Evolutionary conservation across 2,888 invertebrate genomes (phyloP), one percentile per base, ranked within the genome.

Genomic region (Meganola albula): DNA sequence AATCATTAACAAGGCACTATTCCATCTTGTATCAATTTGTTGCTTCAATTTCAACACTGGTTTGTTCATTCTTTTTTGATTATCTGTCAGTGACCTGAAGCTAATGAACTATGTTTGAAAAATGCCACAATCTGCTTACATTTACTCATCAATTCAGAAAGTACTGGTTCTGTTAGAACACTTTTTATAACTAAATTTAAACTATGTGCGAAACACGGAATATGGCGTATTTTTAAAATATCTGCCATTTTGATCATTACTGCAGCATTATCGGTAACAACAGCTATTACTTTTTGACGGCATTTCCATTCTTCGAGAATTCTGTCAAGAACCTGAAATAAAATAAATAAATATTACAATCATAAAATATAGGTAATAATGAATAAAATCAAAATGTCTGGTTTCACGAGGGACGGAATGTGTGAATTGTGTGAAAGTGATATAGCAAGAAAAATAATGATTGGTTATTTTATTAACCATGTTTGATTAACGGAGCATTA

Each of bases 1-100:
- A 2, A 40, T 5, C 36, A 40, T 40, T 8, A 34, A 8, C 10
- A 36, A 34, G 3, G 9, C 9, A 10, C 27, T 31, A 18, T 36
- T 40, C 40, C 36, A 40, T 11, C 40, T 30, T 3, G 36, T 37
- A 11, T 40, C 33, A 4, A 33, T 25, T 18, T 34, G 16, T 11
- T 40, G 31, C 3, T 31, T 22, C n/a, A 31, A 22, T 34, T 40
- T 36, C 8, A 36, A 20, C 12, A 26, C 28, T 8, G 20, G 20
- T 27, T 28, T 31, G 16, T 32, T 32, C 10, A 28, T 10, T 22
- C 21, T 37, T 22, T 11, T 5, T 31, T 27, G 11, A 27, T 21
- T 1, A 24, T 4, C 13, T 31, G 27, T 13, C 27, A 21, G 20
- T 31, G 18, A 12, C 24, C 24, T 8, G 36, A 31, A 13, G 31